Conservation (phyloP, 1,140 invertebrate species). For the Hycleus phaleratus region DNA sequence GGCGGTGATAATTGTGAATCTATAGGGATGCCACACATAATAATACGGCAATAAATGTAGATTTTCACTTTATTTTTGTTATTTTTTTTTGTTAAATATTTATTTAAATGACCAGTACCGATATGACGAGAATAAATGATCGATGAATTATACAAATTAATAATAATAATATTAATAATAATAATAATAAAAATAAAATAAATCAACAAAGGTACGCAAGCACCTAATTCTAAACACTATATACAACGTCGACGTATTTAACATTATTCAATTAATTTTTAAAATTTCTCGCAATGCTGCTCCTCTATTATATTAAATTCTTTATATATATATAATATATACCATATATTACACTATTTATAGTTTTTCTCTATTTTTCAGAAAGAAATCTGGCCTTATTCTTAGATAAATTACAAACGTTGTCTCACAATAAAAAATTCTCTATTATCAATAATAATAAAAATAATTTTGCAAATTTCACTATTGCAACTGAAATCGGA, state of each 20-base stretch:
- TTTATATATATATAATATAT: not conserved
- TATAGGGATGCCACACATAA: not conserved
- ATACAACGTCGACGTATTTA: constrained; percentile 27
- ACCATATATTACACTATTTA: constrained; percentile 35
- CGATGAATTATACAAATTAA: constrained; percentile 13
- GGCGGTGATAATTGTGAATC: not conserved
- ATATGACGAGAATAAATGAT: constrained; percentile 36
- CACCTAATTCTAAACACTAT: constrained; percentile 32
- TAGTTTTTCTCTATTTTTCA: constrained; percentile 25
- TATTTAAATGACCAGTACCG: constrained; percentile 33
- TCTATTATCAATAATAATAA: constrained; percentile 4
- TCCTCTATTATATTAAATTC: constrained; percentile 26
- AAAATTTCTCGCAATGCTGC: constrained; percentile 23
- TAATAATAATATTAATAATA: constrained; percentile 6
- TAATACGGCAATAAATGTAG: constrained; percentile 17
- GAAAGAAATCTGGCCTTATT: constrained; percentile 21
- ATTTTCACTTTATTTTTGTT: not conserved
- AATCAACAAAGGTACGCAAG: constrained; percentile 32
- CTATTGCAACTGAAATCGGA: not conserved
- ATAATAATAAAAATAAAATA: constrained; percentile 22
- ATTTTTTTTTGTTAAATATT: not conserved
- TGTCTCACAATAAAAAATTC: too few species aligned
- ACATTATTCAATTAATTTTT: constrained; percentile 2
- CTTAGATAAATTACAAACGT: constrained; percentile 2
- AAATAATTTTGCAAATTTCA: not conserved